Base-by-base conservation (phyloP, 1,140 invertebrate species). In the Triops longicaudatus region DNA sequence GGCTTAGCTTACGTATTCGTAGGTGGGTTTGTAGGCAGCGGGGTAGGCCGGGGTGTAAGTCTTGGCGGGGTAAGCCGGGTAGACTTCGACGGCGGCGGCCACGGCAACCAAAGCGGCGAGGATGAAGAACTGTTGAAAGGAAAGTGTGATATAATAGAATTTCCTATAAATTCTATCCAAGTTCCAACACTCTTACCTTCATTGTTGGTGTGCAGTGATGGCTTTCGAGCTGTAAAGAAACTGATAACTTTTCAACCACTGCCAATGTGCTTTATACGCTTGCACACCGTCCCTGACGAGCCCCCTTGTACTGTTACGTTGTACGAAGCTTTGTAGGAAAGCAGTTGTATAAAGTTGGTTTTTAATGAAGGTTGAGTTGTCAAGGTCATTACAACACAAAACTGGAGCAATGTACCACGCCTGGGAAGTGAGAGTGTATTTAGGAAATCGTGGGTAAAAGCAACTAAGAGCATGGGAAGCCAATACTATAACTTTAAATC, bases 61-160 rank as follows among this genome's bases (percentile, higher is more conserved):
- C n/a, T 41, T 22, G 74, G 74, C 74, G 26, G 74, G 28, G 44
- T 37, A 37, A 41, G 74, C 74, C 31, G 74, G 74, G 74, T 75
- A 75, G 26, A 28, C 74, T 41, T 41, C 14, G 1, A 43, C 42
- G 14, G 76, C 50, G 41, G 72, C 76, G 9, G 71, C 76, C 11
- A 73, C 76, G 42, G 63, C 76, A 26, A 77, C 71, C 31, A 77
- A 73, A 31, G 76, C 72, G 72, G 76, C 76, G 63, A 77, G 76
- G 37, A 77, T 73, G 63, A 77, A 72, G 14, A 77, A 63, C 76
- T 77, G 42, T 27, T 12, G 41, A 75, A 14, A 22, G 72, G 6
- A 22, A 14, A n/a, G 10, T 73, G 12, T 6, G 10, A 41, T 31
- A 63, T 22, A 14, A 17, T 63, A 1, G 6, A 37, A 37, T 37